These are phyloP conservation scores for Sericinus montela DNA, from an alignment of 2,888 invertebrate genomes.

Conservation along the genomic window DNA sequence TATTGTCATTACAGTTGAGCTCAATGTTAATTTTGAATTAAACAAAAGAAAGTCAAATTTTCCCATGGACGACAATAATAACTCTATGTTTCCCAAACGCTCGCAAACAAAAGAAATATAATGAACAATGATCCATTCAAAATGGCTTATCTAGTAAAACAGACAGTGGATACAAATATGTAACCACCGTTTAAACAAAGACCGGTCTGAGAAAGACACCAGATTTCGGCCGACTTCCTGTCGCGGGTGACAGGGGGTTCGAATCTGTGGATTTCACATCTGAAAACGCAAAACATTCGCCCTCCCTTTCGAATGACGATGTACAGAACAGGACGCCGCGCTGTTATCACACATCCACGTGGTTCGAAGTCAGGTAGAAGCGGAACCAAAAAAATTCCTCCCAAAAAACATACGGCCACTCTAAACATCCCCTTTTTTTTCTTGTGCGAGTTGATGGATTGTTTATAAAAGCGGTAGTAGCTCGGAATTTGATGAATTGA, in stretches of 20 bases:
- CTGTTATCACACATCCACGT: conserved; percentile 62
- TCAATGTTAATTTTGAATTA: background rate
- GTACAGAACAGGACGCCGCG: conserved; percentile 39
- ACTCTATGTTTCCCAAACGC: conserved; percentile 36
- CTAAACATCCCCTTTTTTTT: conserved; percentile 75
- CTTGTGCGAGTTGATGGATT: conserved; percentile 43
- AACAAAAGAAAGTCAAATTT: conserved; percentile 14
- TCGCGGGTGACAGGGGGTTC: conserved; percentile 30
- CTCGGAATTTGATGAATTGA: conserved; percentile 51
- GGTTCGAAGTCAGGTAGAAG: conserved; percentile 64
- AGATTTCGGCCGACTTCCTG: conserved; percentile 75
- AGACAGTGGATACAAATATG: conserved; percentile 54
- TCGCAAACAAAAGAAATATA: conserved; percentile 38
- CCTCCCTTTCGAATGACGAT: conserved; percentile 39
- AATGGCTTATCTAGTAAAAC: conserved; percentile 47
- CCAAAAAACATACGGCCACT: conserved; percentile 63
- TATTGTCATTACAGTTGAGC: no score
- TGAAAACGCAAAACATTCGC: conserved; percentile 49
- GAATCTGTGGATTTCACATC: conserved; percentile 48
- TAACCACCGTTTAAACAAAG: conserved; percentile 64
- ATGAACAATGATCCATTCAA: conserved; percentile 61
- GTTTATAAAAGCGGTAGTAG: conserved; percentile 66
- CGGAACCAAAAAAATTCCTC: conserved; percentile 62
- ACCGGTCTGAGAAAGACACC: conserved; percentile 65
- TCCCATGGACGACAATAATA: conserved; percentile 35